These are phyloP conservation scores for Dorcus hopei DNA, from an alignment of 2,888 invertebrate genomes.

Conservation along the genomic window DNA sequence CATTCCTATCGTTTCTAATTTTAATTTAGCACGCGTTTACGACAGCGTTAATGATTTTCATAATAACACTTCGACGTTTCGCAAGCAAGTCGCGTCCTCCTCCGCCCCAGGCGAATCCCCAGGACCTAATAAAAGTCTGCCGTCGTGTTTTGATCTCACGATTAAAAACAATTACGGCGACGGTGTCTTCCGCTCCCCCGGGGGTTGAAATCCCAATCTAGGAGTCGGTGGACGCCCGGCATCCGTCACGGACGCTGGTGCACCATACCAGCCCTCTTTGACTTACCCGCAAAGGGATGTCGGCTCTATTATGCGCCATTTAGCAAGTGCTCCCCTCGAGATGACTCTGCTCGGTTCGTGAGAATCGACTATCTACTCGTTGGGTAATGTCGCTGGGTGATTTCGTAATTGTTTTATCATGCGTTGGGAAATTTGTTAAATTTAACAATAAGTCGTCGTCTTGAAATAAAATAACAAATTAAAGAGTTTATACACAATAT, in stretches of 20 bases:
- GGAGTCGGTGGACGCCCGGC: background rate
- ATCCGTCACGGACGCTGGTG: background rate
- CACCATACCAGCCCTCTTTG: too few relatives aligned
- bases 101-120: slow-evolving; percentile 5
- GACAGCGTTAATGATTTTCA: too few relatives aligned
- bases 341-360: background rate
- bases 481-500: too few relatives aligned
- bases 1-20: too few relatives aligned
- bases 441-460: too few relatives aligned
- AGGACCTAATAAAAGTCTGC: slow-evolving; percentile 20
- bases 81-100: too few relatives aligned
- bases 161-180: slow-evolving; percentile 25
- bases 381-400: too few relatives aligned
- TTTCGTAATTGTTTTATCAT: too few relatives aligned
- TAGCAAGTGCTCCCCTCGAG: slow-evolving; percentile 31
- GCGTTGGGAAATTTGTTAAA: too few relatives aligned
- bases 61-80: too few relatives aligned
- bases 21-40: too few relatives aligned
- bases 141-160: slow-evolving; percentile 23
- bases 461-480: too few relatives aligned
- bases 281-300: slow-evolving; percentile 26
- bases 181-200: slow-evolving; percentile 2
- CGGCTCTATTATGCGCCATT: slow-evolving; percentile 32
- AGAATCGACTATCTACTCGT: background rate
- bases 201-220: slow-evolving; percentile 2